Percentiles rank a stretch among this genome's conserved stretches.
Evolutionary conservation across 1,140 invertebrate genomes (phyloP).

Genomic region (Lucilia sericata): DNA sequence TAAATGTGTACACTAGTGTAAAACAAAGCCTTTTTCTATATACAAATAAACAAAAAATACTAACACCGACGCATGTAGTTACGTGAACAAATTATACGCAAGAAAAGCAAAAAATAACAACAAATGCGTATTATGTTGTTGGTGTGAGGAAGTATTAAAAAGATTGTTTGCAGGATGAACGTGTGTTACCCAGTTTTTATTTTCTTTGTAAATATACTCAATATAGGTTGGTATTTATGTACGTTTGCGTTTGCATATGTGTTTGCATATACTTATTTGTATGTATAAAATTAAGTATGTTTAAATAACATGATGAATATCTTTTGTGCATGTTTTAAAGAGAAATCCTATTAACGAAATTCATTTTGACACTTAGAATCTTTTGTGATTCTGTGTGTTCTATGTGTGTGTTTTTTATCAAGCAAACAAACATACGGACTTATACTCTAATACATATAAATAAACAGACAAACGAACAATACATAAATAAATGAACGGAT

Average conservation of each 20-base stretch:
- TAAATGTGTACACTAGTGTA: neutral
- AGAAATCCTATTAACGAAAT: slow-evolving; percentile 27
- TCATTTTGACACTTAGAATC: slow-evolving; percentile 20
- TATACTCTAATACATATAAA: too few species aligned
- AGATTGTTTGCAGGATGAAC: neutral
- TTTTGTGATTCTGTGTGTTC: neutral
- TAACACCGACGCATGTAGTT: neutral
- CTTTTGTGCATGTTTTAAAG: slow-evolving; percentile 6
- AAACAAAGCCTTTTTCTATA: neutral
- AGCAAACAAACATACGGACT: too few species aligned
- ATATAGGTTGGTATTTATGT: neutral
- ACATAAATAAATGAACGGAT: too few species aligned
- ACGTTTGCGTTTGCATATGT: neutral
- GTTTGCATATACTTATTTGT: neutral
- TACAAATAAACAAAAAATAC: neutral
- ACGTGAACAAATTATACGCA: neutral
- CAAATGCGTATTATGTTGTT: neutral
- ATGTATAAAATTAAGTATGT: neutral
- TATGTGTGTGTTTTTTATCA: too few species aligned
- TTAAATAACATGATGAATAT: slow-evolving; percentile 22
- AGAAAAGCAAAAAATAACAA: neutral
- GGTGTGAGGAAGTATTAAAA: neutral
- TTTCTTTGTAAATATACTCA: neutral
- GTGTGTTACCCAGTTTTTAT: neutral
- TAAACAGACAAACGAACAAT: too few species aligned